Base-by-base conservation (phyloP, 2,113 vertebrate genomes). In the Nothoprocta perdicaria region DNA sequence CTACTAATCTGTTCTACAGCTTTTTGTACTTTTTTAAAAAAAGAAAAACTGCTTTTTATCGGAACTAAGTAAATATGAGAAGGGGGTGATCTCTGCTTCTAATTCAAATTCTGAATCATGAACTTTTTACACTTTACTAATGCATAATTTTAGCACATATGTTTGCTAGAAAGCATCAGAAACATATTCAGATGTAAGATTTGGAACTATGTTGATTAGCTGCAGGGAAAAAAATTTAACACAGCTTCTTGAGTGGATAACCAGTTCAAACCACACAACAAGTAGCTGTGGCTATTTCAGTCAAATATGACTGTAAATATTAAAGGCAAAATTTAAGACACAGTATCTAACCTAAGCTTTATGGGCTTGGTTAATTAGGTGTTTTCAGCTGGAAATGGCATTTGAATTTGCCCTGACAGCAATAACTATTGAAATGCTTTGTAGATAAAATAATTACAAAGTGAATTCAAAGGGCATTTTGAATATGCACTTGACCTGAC, bases 271-370 rank as follows among this genome's bases (percentile, higher is more conserved):
- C 57, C 90, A 84, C 65, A 46, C 53, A 83, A 69, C 41, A 33
- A 27, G 38, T 9, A 88, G 24, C 58, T 68, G 60, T 69, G n/a
- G 60, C 76, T 91, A 61, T 86, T 93, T 81, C 84, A 76, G 66
- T 90, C 76, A 46, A 67, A 65, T n/a, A 52, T 35, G 88, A 90
- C 80, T 80, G 83, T 29, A 91, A 72, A 87, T 77, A 89, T 57
- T 68, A 82, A 69, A 35, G 27, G 26, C n/a, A 84, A 85, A 89
- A 73, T 55, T 58, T 69, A 93, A 91, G 76, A 73, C 53, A 41
- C 86, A 90, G 62, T 76, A 86, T 89, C 84, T 92, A 75, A 65
- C 67, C 46, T 89, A 50, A 52, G 48, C 61, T 78, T 93, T 86
- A 53, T 29, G 72, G 62, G 61, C 40, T 75, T 75, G 31, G 46